A percentile compares a stretch with the other conserved stretches of the same genome.
Evolutionary conservation across 92 coral and sea anemone genomes (phyloP).

Genomic region (Heliopora coerulea): DNA sequence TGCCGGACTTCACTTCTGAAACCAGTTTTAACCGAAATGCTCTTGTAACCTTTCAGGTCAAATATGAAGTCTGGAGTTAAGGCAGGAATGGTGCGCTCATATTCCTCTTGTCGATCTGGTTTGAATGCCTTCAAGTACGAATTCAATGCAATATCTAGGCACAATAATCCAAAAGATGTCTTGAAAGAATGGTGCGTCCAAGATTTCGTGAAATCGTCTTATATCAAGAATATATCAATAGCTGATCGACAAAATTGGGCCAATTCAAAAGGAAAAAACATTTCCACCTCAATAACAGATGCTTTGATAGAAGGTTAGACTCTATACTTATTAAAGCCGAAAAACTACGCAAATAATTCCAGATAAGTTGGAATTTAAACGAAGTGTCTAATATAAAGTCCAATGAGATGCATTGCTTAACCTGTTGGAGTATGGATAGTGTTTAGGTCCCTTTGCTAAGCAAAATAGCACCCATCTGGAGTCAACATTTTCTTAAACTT

Average conservation of each 20-base stretch:
- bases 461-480: no score
- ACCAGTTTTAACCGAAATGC: no score
- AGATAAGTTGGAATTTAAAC: no score
- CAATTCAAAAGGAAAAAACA: constrained; percentile 7
- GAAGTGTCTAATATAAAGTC: no score
- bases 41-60: constrained; percentile 1
- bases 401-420: no score
- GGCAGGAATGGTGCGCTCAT: constrained; percentile 89
- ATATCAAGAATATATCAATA: neutral
- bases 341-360: no score
- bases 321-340: no score
- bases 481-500: no score
- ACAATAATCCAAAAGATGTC: constrained; percentile 11
- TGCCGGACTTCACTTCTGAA: no score
- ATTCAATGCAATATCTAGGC: neutral
- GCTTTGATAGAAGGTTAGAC: constrained; percentile 30
- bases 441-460: no score
- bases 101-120: constrained; percentile 75
- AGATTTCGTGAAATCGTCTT: neutral
- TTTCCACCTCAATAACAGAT: constrained; percentile 13
- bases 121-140: constrained; percentile 56
- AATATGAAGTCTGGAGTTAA: constrained; percentile 74
- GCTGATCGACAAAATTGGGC: constrained; percentile 14
- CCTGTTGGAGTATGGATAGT: no score
- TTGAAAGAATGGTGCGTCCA: neutral